These are phyloP conservation scores for Trissonchulus latispiculum DNA, from an alignment of 2,888 invertebrate species.

Conservation along the genomic window DNA sequence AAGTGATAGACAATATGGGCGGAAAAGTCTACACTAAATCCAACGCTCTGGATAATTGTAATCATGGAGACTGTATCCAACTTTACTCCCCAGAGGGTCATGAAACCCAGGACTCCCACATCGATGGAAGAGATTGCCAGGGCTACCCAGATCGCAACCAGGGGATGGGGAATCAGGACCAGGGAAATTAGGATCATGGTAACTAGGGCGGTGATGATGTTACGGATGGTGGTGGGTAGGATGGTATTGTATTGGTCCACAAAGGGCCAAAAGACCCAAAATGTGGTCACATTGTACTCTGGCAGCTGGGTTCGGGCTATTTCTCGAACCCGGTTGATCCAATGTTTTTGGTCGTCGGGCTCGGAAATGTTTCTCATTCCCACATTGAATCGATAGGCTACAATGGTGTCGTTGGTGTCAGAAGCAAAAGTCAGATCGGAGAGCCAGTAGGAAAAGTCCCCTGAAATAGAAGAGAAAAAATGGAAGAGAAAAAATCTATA, in stretches of 20 bases:
- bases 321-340: conserved; percentile 35
- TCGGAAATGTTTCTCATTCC: conserved; percentile 38
- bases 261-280: conserved; percentile 43
- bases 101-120: conserved; percentile 82
- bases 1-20: conserved; percentile 78
- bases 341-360: conserved; percentile 36
- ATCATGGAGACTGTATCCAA: conserved; percentile 77
- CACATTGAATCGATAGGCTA: conserved; percentile 33
- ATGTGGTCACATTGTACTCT: conserved; percentile 40
- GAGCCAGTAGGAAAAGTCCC: background rate
- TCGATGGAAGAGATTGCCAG: conserved; percentile 88
- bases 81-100: conserved; percentile 89
- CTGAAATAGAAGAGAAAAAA: no score
- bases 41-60: conserved; percentile 88
- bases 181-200: conserved; percentile 90
- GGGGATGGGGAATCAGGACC: conserved; percentile 78
- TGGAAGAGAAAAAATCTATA: background rate
- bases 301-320: conserved; percentile 29
- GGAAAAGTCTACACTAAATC: conserved; percentile 84
- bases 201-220: conserved; percentile 43
- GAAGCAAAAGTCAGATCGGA: background rate
- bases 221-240: conserved; percentile 42
- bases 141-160: conserved; percentile 87
- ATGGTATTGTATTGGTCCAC: conserved; percentile 42
- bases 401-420: background rate